Base-by-base conservation (phyloP, 1,140 invertebrate species). In the Pseudomyrmex pallidus region DNA sequence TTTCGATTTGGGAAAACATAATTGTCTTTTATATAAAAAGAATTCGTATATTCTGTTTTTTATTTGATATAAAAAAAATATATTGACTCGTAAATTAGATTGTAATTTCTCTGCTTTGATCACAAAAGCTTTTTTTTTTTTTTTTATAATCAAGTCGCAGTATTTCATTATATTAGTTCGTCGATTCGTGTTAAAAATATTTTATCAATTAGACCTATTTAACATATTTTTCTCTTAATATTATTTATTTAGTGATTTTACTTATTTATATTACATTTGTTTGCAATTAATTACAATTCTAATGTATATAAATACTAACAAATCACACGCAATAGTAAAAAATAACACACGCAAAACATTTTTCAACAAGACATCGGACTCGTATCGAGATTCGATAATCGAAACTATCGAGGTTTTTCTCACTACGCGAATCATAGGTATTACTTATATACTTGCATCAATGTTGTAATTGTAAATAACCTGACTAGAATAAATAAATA, bases 11-110 rank as follows among this genome's bases (percentile, higher is more conserved):
- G 5, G 4, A 48, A 1, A 59, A 12, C 57, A 68, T 22, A 48
- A 35, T 57, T 54, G 25, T 7, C 22, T 57, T 35, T 35, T 35
- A 35, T 35, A 35, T 35, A 35, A 35, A 35, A 35, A 35, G 7
- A 35, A 35, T 35, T 35, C 5, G 4, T 35, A 35, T 7, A 35
- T 7, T 35, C 35, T 54, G 7, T 1, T 61, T 46, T 20, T 67
- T 46, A 7, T 66, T n/a, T n/a, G 0, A 54, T 73, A 20, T 54
- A 20, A 76, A 52, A 66, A 66, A 4, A 35, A 35, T 35, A 64
- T 76, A 76, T 66, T 76, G n/a, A 7, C 48, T n/a, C 22, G 12
- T 52, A 76, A 20, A 54, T 76, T 66, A 54, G 5, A 17, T 1
- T 8, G n/a, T 62, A 48, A 66, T 4, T 5, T 13, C 52, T 54